A percentile compares a stretch with the other conserved stretches of the same genome.
Evolutionary conservation across 2,888 invertebrate genomes (phyloP).

Genomic region (Torymus aiolomorphi): DNA sequence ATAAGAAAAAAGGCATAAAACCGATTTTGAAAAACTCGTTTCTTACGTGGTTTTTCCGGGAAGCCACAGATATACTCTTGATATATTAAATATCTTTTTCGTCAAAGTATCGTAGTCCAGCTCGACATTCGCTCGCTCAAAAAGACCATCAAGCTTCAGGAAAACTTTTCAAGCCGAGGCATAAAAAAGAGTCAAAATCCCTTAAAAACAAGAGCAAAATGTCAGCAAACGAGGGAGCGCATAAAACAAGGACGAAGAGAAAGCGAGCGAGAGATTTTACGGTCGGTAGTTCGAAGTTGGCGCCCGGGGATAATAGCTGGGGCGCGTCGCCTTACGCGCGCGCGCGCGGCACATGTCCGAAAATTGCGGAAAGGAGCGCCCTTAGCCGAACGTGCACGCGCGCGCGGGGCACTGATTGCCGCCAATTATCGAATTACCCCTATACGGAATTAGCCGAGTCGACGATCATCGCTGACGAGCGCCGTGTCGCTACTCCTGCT

Average conservation of each 20-base stretch:
- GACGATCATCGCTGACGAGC: background rate
- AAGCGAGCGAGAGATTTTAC: constrained; percentile 65
- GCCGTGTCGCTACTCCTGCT: too few relatives aligned
- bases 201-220: too few relatives aligned
- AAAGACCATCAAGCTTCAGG: too few relatives aligned
- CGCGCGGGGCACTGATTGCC: constrained; percentile 63
- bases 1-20: too few relatives aligned
- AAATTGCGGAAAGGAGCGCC: constrained; percentile 55
- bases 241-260: constrained; percentile 40
- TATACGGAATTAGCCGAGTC: constrained; percentile 55
- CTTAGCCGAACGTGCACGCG: background rate
- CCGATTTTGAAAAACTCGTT: too few relatives aligned
- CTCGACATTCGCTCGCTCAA: too few relatives aligned
- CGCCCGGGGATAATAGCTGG: constrained; percentile 62
- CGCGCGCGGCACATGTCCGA: constrained; percentile 64
- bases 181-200: too few relatives aligned
- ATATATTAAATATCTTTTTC: background rate
- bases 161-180: too few relatives aligned
- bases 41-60: too few relatives aligned
- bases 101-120: too few relatives aligned
- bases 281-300: constrained; percentile 65
- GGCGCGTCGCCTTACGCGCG: constrained; percentile 29
- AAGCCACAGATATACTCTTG: too few relatives aligned
- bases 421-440: constrained; percentile 69
- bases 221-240: constrained; percentile 34